Evolutionary conservation across 2,113 vertebrate species (phyloP).

Genomic region (Paradoxurus hermaphroditus): DNA sequence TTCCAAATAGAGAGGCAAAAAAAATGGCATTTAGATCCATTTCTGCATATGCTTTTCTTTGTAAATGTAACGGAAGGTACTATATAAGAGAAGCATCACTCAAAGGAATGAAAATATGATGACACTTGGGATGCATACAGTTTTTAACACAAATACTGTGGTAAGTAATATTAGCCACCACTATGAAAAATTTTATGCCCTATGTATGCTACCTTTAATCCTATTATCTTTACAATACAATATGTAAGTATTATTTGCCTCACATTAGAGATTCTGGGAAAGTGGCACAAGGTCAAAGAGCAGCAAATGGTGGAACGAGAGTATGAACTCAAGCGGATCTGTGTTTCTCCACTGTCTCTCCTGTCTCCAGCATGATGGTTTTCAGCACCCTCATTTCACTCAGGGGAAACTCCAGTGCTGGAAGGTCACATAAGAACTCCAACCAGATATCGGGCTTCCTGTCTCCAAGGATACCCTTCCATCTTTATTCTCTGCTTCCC

Average conservation of each 20-base stretch:
- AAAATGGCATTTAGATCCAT: neutral
- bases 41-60: neutral
- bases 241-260: neutral
- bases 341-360: neutral
- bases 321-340: neutral
- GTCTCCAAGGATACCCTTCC: neutral
- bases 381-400: neutral
- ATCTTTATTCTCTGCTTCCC: neutral
- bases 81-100: neutral
- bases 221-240: neutral
- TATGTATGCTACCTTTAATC: neutral
- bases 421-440: neutral
- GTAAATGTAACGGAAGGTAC: neutral
- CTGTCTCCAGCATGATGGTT: neutral
- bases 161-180: neutral
- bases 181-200: neutral
- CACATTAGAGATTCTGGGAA: neutral
- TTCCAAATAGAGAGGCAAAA: neutral
- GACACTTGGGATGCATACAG: neutral
- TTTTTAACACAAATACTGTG: neutral
- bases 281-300: neutral
- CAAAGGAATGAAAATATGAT: neutral
- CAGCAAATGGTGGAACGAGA: neutral
- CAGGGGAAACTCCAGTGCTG: neutral
- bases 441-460: neutral